Base-by-base conservation (phyloP, 1,140 invertebrate species). In the Bombus pascuorum region DNA sequence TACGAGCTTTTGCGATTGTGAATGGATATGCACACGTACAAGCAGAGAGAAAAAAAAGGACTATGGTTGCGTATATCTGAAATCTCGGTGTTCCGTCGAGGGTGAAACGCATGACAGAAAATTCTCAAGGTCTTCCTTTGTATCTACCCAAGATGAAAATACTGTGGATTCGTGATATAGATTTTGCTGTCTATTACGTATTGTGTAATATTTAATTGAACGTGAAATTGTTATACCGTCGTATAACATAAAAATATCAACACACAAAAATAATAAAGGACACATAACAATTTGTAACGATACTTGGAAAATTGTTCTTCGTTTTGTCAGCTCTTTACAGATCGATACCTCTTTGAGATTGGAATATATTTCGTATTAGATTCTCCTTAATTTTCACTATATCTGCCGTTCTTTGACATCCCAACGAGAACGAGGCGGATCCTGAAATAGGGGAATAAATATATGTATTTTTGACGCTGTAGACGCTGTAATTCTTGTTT, bases 41-140 rank as follows among this genome's bases (percentile, higher is more conserved):
- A 34, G 42, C 3, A 47, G 71, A 44, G 32, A 53, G 18, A 6
- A 53, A 6, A 18, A 9, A n/a, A n/a, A 62, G 28, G 13, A 53
- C 22, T 57, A 75, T 8, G 37, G 28, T 25, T 34, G 32, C 72
- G 42, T 74, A 80, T 84, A 87, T 84, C 83, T 70, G 65, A 81
- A 81, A 81, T 88, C 83, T 89, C 79, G 62, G 47, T 85, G 87
- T 47, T 78, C 76, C 68, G 44, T 68, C 39, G 88, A 89, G 87
- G 87, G 70, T 81, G 75, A 86, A 89, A 89, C 83, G 75, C 87
- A 89, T 89, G 87, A 79, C 79, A 81, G 83, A 84, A 81, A 89
- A 83, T 83, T 65, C 57, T 57, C 87, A 89, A 89, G 83, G 79
- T 70, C 68, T 83, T 68, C 65, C 70, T 87, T 83, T 87, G 87